These are phyloP conservation scores for Gymnoscopelus braueri DNA, from an alignment of 2,797 vertebrate species.

Conservation along the genomic window DNA sequence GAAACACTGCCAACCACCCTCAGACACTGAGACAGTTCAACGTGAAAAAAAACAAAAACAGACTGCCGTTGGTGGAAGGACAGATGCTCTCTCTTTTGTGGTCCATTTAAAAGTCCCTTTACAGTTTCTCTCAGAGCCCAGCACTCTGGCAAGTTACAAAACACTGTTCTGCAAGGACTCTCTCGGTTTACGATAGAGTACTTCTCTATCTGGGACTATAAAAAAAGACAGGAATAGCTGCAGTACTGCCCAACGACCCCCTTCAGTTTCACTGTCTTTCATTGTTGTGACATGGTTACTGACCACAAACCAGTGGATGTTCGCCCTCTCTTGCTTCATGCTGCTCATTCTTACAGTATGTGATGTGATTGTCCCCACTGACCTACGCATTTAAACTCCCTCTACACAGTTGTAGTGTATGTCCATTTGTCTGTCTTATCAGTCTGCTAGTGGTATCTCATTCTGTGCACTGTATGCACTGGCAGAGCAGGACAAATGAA, in stretches of 20 bases:
- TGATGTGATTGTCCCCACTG: slow-evolving; percentile 32
- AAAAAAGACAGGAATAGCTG: slow-evolving; percentile 66
- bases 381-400: slow-evolving; percentile 40
- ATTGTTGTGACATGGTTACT: slow-evolving; percentile 46
- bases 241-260: slow-evolving; percentile 58
- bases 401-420: slow-evolving; percentile 35
- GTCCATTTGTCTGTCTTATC: slow-evolving; percentile 53
- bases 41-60: slow-evolving; percentile 21
- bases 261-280: slow-evolving; percentile 44
- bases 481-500: slow-evolving; percentile 33
- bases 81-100: slow-evolving; percentile 31
- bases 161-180: slow-evolving; percentile 2
- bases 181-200: slow-evolving; percentile 41
- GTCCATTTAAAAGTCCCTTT: slow-evolving; percentile 50
- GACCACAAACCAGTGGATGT: slow-evolving; percentile 56
- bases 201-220: slow-evolving; percentile 38
- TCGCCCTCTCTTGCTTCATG: slow-evolving; percentile 34
- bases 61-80: slow-evolving; percentile 38
- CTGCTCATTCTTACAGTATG: slow-evolving; percentile 48
- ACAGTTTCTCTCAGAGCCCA: slow-evolving; percentile 47
- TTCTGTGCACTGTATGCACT: slow-evolving; percentile 48
- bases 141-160: slow-evolving; percentile 42
- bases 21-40: slow-evolving; percentile 58
- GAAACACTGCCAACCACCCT: slow-evolving; percentile 53
- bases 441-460: slow-evolving; percentile 47